Percentiles rank a stretch among this genome's conserved stretches.
Conservation (phyloP, 1,140 invertebrate genomes). For the Heliconius eleuchia region DNA sequence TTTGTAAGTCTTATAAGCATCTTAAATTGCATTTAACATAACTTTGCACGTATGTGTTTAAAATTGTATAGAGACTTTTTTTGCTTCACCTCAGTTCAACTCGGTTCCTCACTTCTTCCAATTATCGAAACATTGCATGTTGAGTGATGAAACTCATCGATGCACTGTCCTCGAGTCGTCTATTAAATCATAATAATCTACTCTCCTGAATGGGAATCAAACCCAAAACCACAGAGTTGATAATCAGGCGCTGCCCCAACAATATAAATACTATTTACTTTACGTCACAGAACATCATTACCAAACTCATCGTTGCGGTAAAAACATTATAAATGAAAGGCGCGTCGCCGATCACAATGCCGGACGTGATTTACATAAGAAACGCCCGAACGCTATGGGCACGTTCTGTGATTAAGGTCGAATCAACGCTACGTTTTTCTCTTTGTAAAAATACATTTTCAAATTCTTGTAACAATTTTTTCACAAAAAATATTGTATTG, state of each 20-base stretch:
- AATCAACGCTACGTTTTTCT: constrained; percentile 13
- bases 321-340: constrained; percentile 16
- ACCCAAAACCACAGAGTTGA: not conserved
- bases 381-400: constrained; percentile 15
- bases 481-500: not conserved
- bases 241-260: not conserved
- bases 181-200: not conserved
- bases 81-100: too few relatives aligned
- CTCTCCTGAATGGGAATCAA: not conserved
- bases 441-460: not conserved
- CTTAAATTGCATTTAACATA: too few relatives aligned
- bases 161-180: not conserved
- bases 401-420: constrained; percentile 10
- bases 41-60: too few relatives aligned
- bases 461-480: not conserved
- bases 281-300: constrained; percentile 5
- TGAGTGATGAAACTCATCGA: not conserved
- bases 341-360: constrained; percentile 14
- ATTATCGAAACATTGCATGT: not conserved
- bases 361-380: constrained; percentile 19
- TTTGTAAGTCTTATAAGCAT: too few relatives aligned
- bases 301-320: constrained; percentile 5
- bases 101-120: too few relatives aligned
- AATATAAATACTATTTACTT: constrained; percentile 4
- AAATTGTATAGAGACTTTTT: too few relatives aligned